These are phyloP conservation scores for Enteromius fasciolatus DNA, from an alignment of 2,797 vertebrate genomes.

Conservation along the genomic window DNA sequence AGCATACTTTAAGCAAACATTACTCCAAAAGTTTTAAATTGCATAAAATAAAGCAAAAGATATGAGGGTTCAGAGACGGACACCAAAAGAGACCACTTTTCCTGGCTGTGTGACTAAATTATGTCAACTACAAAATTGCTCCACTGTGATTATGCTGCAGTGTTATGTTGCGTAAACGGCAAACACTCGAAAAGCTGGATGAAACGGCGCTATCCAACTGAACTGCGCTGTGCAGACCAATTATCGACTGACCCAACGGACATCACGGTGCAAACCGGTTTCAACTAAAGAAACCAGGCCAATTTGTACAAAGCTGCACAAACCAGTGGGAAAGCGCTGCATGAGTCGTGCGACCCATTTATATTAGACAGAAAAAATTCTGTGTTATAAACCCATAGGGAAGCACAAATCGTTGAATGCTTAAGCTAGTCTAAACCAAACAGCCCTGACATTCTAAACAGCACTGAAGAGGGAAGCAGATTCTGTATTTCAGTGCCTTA, in stretches of 20 bases:
- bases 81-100: background rate
- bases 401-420: background rate
- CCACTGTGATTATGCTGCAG: background rate
- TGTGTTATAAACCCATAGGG: conserved; percentile 16
- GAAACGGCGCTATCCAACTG: conserved; percentile 4
- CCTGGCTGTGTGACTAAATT: background rate
- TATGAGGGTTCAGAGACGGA: background rate
- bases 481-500: background rate
- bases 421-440: conserved; percentile 9
- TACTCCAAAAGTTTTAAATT: background rate
- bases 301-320: conserved; percentile 33
- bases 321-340: conserved; percentile 24
- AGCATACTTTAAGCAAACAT: background rate
- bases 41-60: background rate
- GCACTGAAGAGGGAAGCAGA: background rate
- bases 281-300: conserved; percentile 25
- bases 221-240: conserved; percentile 8
- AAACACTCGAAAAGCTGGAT: conserved; percentile 31
- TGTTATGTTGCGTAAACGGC: conserved; percentile 2
- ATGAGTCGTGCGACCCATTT: conserved; percentile 10
- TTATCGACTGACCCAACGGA: conserved; percentile 26
- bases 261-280: conserved; percentile 13
- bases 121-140: background rate
- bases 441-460: background rate
- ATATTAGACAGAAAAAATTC: conserved; percentile 18